Conservation (phyloP, 2,888 invertebrate genomes). For the Cryptocephalus primarius region DNA sequence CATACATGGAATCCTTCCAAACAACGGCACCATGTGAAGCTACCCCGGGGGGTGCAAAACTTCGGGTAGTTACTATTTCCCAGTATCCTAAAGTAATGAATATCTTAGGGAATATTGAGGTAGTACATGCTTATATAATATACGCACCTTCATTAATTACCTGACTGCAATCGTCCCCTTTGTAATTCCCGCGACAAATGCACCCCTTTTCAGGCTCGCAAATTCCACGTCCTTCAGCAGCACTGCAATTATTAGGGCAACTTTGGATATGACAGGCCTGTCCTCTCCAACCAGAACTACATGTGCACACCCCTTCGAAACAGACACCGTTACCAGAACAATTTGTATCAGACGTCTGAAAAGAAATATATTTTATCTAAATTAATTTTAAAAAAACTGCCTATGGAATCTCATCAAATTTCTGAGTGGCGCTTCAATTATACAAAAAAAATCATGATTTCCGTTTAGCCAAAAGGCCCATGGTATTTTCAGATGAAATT, state of each 20-base stretch:
- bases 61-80: conserved; percentile 50
- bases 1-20: conserved; percentile 67
- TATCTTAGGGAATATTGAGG: too few relatives aligned
- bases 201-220: conserved; percentile 53
- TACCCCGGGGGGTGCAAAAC: conserved; percentile 54
- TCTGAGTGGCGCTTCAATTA: too few relatives aligned
- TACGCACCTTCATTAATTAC: conserved; percentile 42
- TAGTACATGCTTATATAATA: too few relatives aligned
- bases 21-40: conserved; percentile 75
- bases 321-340: conserved; percentile 74
- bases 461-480: too few relatives aligned
- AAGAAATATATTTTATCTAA: too few relatives aligned
- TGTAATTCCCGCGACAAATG: conserved; percentile 44
- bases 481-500: too few relatives aligned
- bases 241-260: conserved; percentile 72
- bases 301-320: conserved; percentile 57
- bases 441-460: too few relatives aligned
- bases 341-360: conserved; percentile 51
- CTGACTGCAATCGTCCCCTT: conserved; percentile 57
- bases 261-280: conserved; percentile 75
- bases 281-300: conserved; percentile 75
- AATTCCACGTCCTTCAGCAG: conserved; percentile 43
- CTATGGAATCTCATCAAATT: too few relatives aligned
- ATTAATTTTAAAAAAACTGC: too few relatives aligned
- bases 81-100: conserved; percentile 57